These are phyloP conservation scores for Phyllostomus discolor DNA, from an alignment of 2,113 vertebrate genomes.

Conservation along the genomic window DNA sequence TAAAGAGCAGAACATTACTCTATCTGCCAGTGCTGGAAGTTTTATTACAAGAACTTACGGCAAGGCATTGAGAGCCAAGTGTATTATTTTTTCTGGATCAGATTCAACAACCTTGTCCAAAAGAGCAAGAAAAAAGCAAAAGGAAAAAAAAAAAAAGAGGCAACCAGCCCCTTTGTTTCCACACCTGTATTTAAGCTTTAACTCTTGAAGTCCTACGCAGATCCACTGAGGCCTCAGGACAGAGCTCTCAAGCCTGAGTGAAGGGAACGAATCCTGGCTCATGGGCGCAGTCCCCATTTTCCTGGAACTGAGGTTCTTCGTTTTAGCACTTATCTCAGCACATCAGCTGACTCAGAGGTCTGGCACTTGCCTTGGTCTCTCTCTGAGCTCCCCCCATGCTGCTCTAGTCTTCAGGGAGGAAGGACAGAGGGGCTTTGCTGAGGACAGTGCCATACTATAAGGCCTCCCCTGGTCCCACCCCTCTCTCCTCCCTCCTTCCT, in stretches of 20 bases:
- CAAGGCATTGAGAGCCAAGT: slow-evolving; percentile 79
- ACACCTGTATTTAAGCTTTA: slow-evolving; percentile 83
- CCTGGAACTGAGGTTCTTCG: slow-evolving; percentile 38
- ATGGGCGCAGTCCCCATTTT: not conserved
- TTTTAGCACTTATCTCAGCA: slow-evolving; percentile 38
- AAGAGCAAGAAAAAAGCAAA: slow-evolving; percentile 67
- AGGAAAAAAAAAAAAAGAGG: slow-evolving; percentile 74
- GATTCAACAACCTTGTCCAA: slow-evolving; percentile 80
- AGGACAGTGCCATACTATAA: not conserved
- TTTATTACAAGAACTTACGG: slow-evolving; percentile 82
- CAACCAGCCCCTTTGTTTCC: slow-evolving; percentile 78
- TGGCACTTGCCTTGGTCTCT: not conserved
- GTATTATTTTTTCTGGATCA: slow-evolving; percentile 84
- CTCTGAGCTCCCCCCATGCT: not conserved
- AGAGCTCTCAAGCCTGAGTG: not conserved
- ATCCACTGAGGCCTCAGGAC: slow-evolving; percentile 11
- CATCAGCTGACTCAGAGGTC: slow-evolving; percentile 45
- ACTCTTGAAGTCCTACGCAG: slow-evolving; percentile 72
- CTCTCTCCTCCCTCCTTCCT: not conserved
- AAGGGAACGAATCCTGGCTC: not conserved
- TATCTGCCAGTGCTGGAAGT: slow-evolving; percentile 80
- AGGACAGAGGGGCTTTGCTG: not conserved
- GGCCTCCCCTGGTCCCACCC: not conserved
- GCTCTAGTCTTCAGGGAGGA: not conserved
- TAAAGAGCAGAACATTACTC: slow-evolving; percentile 67